Base-by-base conservation (phyloP, 2,888 invertebrate species). In the Pollenia labialis region DNA sequence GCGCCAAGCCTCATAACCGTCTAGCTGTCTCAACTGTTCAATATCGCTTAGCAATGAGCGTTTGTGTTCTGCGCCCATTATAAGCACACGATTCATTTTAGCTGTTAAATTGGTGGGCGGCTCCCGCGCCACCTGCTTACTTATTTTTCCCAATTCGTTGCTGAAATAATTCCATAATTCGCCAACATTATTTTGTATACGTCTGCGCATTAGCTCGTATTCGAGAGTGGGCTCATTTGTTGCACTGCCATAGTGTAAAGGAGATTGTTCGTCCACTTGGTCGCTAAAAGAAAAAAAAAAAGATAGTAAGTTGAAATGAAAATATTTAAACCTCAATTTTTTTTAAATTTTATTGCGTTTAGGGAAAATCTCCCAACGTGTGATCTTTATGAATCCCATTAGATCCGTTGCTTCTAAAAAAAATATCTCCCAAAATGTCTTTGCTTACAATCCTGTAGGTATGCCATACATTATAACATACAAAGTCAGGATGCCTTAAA, bases 131-230 rank as follows among this genome's bases (percentile, higher is more conserved):
- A 94, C 91, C 4, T 94, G 92, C 89, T 94, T 94, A 85, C 95
- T 95, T 75, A 97, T 93, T 91, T 96, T 96, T 11, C 94, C 94
- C 88, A 97, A 93, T 92, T 97, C 97, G 64, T 95, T 94, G 89
- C 95, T 95, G 4, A 98, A 94, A 91, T 95, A 98, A 93, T 96
- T 97, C 98, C 98, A 98, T 90, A 97, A 94, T 93, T 98, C 98
- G 89, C 96, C 96, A 0, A 97, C 95, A 90, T 97, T 97, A 48
- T 95, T 95, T 90, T 95, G 95, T 85, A 98, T 94, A 89, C 96
- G 95, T 40, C 98, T 94, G 66, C 98, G 94, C 82, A 96, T 94
- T 90, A 96, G 94, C 94, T 98, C 97, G 90, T 97, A 97, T 89
- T 96, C 96, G 74, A 95, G 93, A 56, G 95, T 95, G 1, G 97